A percentile compares a stretch with the other conserved stretches of the same genome.
Conservation (phyloP, 2,888 invertebrate genomes). For the Smittia sp. region DNA sequence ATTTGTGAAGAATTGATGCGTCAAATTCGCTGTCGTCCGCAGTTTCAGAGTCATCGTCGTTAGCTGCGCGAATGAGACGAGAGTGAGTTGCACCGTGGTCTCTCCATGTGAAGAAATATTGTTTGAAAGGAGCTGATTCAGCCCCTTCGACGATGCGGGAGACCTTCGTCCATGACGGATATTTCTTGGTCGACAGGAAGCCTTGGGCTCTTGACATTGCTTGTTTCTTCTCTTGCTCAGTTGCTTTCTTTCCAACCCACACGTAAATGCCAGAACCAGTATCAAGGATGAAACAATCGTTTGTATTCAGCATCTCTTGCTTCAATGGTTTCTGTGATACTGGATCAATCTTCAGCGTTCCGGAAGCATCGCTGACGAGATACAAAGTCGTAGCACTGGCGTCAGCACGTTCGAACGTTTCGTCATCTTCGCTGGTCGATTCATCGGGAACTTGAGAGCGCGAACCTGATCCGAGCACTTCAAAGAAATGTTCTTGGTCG, state of each 20-base stretch:
- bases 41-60: slow-evolving; percentile 48
- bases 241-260: slow-evolving; percentile 78
- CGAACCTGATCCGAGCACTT: slow-evolving; percentile 73
- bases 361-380: slow-evolving; percentile 67
- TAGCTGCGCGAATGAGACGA: slow-evolving; percentile 57
- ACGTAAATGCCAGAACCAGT: slow-evolving; percentile 77
- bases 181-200: slow-evolving; percentile 64
- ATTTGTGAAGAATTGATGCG: slow-evolving; percentile 48
- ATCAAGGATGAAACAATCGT: slow-evolving; percentile 76
- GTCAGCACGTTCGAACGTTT: slow-evolving; percentile 66
- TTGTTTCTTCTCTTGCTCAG: slow-evolving; percentile 53
- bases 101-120: slow-evolving; percentile 81
- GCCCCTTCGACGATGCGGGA: slow-evolving; percentile 75
- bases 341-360: slow-evolving; percentile 64
- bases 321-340: slow-evolving; percentile 69
- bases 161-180: slow-evolving; percentile 68
- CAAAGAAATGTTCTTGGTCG: slow-evolving; percentile 73
- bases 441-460: slow-evolving; percentile 68
- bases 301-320: slow-evolving; percentile 58
- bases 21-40: slow-evolving; percentile 49
- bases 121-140: slow-evolving; percentile 83
- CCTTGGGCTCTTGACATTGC: slow-evolving; percentile 46
- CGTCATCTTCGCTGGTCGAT: slow-evolving; percentile 71
- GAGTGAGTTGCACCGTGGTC: slow-evolving; percentile 63
- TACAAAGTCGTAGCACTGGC: slow-evolving; percentile 65